Base-by-base conservation (phyloP, 2,113 vertebrate species). In the Murina feae region DNA sequence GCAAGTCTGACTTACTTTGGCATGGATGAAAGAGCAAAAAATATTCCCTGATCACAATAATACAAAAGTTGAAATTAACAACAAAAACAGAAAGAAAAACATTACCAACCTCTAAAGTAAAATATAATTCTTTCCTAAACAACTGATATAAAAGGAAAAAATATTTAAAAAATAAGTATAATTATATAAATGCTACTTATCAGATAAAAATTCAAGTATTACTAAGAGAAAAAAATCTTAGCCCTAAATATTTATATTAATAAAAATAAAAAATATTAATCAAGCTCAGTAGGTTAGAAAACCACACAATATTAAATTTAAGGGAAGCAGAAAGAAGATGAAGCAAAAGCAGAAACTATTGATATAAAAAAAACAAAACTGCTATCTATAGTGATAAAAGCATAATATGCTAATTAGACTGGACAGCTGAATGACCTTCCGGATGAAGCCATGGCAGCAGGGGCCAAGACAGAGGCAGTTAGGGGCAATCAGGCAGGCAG, bases 261-360 rank as follows among this genome's bases (percentile, higher is more conserved):
- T 91, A 95, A 84, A 71, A 95, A 82, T 76, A 71, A 93, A 78
- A 86, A 66, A 91, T 88, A 91, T 42, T 39, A 28, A 63, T 88
- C 30, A 78, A 81, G 37, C 32, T 44, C 32, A 42, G 17, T 74
- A 66, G 9, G 2, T 82, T 81, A 88, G 37, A 32, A 69, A 82
- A 86, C 58, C 12, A 75, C 6, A 68, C 44, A 91, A 63, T 65
- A 86, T 86, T 95, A 75, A 94, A 89, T 35, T 23, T 94, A 83
- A 86, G 35, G 69, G 17, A 89, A 63, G 4, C 9, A 79, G 42
- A 88, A 92, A 87, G 32, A 9, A 95, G 93, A 90, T 90, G 51
- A 93, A 92, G 25, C 32, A 78, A 89, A 82, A 89, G 30, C 39
- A 89, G n/a, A 94, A 86, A 78, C 49, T 92, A 47, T 78, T 81